Conservation (phyloP, 1,140 invertebrate species). For the Ceratina australensis region DNA sequence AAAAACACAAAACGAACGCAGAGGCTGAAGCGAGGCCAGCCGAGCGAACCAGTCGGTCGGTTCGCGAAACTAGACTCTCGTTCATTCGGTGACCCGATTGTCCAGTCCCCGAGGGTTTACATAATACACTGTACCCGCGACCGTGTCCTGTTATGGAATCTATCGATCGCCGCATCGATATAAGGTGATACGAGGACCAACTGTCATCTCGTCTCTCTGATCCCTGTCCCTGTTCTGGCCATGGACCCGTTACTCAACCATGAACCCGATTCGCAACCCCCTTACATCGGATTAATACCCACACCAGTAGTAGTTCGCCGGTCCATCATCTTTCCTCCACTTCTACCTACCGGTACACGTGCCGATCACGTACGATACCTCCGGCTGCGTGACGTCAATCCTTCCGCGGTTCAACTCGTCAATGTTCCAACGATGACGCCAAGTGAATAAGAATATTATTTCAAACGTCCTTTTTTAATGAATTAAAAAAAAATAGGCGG, state of each 20-base stretch:
- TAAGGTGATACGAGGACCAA: slow-evolving; percentile 66
- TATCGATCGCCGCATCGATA: slow-evolving; percentile 70
- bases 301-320: neutral
- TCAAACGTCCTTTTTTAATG: too few relatives aligned
- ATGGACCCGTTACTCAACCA: slow-evolving; percentile 71
- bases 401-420: too few relatives aligned
- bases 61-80: slow-evolving; percentile 52
- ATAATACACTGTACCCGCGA: slow-evolving; percentile 57
- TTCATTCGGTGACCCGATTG: slow-evolving; percentile 54
- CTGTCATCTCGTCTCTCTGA: slow-evolving; percentile 60
- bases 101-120: slow-evolving; percentile 64
- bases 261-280: slow-evolving; percentile 68
- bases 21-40: neutral
- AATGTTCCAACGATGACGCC: too few relatives aligned
- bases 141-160: slow-evolving; percentile 70
- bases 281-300: slow-evolving; percentile 65
- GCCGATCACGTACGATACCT: too few relatives aligned
- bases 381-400: too few relatives aligned
- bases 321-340: neutral
- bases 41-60: too few relatives aligned
- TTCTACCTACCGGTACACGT: neutral
- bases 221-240: slow-evolving; percentile 53
- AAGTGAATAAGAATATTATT: too few relatives aligned
- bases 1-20: slow-evolving; percentile 31
- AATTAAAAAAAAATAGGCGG: too few relatives aligned